Evolutionary conservation across 2,113 vertebrate genomes (phyloP), one percentile per base, ranked within the genome.

Genomic region (Hirundichthys speculiger): DNA sequence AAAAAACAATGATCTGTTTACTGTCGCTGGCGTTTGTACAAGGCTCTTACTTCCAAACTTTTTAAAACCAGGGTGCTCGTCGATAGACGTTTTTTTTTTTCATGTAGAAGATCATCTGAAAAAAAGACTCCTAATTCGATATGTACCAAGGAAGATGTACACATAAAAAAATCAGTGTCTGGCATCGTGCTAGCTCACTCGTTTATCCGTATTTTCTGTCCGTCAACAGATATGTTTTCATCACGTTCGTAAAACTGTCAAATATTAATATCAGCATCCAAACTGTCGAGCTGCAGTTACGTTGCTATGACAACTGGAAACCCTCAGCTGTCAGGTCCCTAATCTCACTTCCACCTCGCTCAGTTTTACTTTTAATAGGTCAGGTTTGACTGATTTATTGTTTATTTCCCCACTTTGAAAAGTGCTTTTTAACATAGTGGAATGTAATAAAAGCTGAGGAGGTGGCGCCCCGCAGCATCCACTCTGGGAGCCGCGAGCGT

Each of bases 301-400:
- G 43, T 75, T 68, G 38, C 47, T 19, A 51, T 63, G 48, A 42
- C 48, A 27, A 63, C 60, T 13, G 1, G 5, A 12, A 42, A 13
- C 22, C 22, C 19, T 18, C 11, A 8, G 21, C 60, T 51, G 34
- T 19, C 18, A 34, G 3, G 30, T 34, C 9, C 30, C 30, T 10
- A 34, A 7, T 34, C 30, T 10, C 30, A 34, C 30, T 34, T 34
- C 11, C 30, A 10, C 6, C 30, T 34, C 6, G 30, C 30, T 10
- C 30, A 34, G 30, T 34, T 34, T 34, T 34, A 34, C 30, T 34
- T 42, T 14, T 58, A 59, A 21, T 4, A 18, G 11, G 27, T 0
- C 7, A 1, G 16, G 50, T 60, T 48, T 20, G 1, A n/a, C 25
- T 1, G 20, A 21, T 20, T 12, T n/a, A 16, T 27, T 34, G 11